Conservation (phyloP, 2,113 vertebrate species). For the Gracilinanus agilis region DNA sequence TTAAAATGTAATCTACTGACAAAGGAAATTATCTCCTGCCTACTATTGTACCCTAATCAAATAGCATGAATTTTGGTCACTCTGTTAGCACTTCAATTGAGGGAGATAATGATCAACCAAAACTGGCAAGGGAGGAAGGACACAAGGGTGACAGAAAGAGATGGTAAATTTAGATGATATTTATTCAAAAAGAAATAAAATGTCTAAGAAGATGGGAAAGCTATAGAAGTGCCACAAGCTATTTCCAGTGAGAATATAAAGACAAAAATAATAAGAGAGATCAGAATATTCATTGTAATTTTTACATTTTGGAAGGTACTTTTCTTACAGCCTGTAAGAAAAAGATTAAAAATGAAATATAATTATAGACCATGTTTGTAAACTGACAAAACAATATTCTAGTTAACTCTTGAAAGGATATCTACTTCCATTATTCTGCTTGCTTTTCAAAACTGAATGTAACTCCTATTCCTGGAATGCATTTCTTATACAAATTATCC, state of each 20-base stretch:
- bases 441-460: background rate
- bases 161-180: background rate
- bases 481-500: background rate
- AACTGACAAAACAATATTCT: conserved; percentile 6
- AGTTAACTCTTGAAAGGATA: background rate
- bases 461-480: background rate
- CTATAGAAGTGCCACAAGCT: background rate
- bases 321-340: conserved; percentile 2
- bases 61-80: conserved; percentile 35
- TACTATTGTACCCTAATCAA: conserved; percentile 37
- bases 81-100: conserved; percentile 2
- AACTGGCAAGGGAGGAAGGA: background rate
- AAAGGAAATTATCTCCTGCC: conserved; percentile 2
- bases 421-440: conserved; percentile 29
- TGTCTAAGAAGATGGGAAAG: background rate
- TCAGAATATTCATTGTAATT: background rate
- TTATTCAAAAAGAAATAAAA: background rate
- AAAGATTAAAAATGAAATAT: conserved; percentile 12
- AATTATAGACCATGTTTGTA: conserved; percentile 18
- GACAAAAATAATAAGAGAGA: fast-evolving
- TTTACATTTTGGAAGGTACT: background rate
- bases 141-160: background rate
- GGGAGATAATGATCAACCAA: background rate
- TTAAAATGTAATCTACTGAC: conserved; percentile 30
- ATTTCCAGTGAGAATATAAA: conserved; percentile 37